Evolutionary conservation across 2,113 vertebrate species (phyloP).

Genomic region (Ophiodon elongatus): DNA sequence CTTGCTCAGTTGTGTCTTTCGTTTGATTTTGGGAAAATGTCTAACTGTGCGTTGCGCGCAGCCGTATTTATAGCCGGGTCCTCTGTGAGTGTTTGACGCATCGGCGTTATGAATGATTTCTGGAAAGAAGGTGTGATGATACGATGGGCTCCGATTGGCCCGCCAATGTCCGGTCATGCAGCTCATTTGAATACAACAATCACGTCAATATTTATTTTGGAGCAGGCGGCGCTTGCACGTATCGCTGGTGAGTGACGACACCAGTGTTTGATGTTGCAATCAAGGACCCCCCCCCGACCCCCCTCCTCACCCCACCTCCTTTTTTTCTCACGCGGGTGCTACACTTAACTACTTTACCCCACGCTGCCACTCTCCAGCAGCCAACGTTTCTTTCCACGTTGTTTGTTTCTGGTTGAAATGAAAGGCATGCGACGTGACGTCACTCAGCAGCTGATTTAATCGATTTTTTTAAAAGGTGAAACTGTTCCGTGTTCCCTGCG

Average conservation of each 20-base stretch:
- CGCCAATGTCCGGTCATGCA: conserved; percentile 58
- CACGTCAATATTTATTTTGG: conserved; percentile 83
- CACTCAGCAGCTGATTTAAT: neutral
- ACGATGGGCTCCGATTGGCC: conserved; percentile 81
- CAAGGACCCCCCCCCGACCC: conserved; percentile 34
- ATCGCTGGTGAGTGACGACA: conserved; percentile 75
- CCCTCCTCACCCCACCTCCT: neutral
- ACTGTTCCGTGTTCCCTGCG: conserved; percentile 1
- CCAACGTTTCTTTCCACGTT: neutral
- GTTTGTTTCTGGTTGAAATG: conserved; percentile 17
- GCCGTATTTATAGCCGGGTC: conserved; percentile 85
- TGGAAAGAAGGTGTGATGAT: conserved; percentile 86
- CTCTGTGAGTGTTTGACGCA: conserved; percentile 85
- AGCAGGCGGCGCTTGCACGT: conserved; percentile 71
- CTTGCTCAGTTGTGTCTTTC: conserved; percentile 63
- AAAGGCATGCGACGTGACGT: neutral
- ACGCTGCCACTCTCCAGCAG: neutral
- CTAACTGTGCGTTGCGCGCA: conserved; percentile 75
- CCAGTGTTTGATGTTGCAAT: conserved; percentile 72
- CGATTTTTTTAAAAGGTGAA: conserved; percentile 11
- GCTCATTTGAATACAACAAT: conserved; percentile 82
- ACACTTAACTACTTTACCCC: conserved; percentile 25
- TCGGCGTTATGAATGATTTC: conserved; percentile 87
- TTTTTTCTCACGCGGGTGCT: conserved; percentile 47
- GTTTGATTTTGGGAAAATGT: conserved; percentile 78